These are phyloP conservation scores for Drosophila melanocephala DNA, from an alignment of 2,888 invertebrate genomes.

Conservation along the genomic window DNA sequence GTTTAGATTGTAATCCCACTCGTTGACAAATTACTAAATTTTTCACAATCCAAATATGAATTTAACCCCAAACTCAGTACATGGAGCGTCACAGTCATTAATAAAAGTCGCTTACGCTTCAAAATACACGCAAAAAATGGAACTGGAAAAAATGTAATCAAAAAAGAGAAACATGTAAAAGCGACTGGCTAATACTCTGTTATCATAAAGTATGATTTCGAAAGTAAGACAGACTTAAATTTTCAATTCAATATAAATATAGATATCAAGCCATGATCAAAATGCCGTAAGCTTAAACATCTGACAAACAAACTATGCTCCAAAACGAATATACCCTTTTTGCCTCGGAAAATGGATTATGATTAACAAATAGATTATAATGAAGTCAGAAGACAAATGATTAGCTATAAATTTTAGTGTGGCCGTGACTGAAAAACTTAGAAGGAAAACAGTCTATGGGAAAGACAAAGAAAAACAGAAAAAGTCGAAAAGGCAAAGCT, in stretches of 20 bases:
- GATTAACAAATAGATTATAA: constrained; percentile 4
- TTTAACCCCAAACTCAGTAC: constrained; percentile 54
- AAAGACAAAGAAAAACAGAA: constrained; percentile 29
- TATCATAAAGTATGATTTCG: not conserved
- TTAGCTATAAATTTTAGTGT: constrained; percentile 55
- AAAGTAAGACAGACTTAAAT: not conserved
- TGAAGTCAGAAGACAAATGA: constrained; percentile 61
- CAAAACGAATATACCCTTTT: not conserved
- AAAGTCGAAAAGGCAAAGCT: constrained; percentile 12
- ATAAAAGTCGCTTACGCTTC: constrained; percentile 53
- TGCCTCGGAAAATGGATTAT: not conserved
- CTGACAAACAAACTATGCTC: not conserved
- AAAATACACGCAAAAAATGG: constrained; percentile 38
- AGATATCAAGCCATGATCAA: not conserved
- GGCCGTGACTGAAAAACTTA: constrained; percentile 27
- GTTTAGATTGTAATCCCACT: not conserved
- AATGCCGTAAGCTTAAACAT: not conserved
- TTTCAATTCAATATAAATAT: not conserved
- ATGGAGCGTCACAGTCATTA: constrained; percentile 49
- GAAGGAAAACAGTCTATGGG: constrained; percentile 21
- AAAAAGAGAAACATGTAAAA: constrained; percentile 1
- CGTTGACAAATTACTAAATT: constrained; percentile 50
- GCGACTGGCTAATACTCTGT: not conserved
- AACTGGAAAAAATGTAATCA: constrained; percentile 5
- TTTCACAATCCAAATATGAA: constrained; percentile 50